Evolutionary conservation across 2,888 invertebrate species (phyloP), one percentile per base, ranked within the genome.

Genomic region (Hipparchia semele): DNA sequence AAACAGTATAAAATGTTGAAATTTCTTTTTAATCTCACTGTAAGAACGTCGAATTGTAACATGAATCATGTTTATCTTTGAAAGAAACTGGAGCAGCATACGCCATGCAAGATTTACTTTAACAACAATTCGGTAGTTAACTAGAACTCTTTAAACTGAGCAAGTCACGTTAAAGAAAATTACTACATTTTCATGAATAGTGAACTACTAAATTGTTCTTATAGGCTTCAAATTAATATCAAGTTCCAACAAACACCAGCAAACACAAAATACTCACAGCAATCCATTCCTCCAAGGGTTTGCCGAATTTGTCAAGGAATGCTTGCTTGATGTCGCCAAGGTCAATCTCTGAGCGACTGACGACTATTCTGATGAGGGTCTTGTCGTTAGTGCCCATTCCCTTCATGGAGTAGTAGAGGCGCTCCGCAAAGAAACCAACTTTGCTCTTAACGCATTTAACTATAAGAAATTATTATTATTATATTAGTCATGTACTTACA

Each of bases 271-370:
- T 73, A 78, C 96, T 96, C 95, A 98, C 98, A 90, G 96, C 95
- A 82, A 98, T 97, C 96, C 97, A 98, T 83, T 95, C 96, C 85
- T 97, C 98, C 86, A 98, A 90, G 73, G 96, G 94, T 89, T 98
- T 98, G 83, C 96, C 97, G 85, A 96, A 98, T 86, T 96, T 96
- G 81, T 97, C 96, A 82, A 96, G 94, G 94, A 98, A 99, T 78
- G 98, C 98, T 86, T 97, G 96, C 87, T 98, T 98, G 86, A 99
- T 98, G 88, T 98, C 98, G 72, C 97, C 98, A 83, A 99, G 95
- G 90, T 99, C 99, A 81, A 98, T 98, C 94, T 98, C 97, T 72
- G 97, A 97, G 87, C 98, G 96, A 80, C 98, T 97, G 71, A 98
- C 98, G 78, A 98, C 92, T 82, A 99, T 98, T 87, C 99, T 96